Conservation (phyloP, 2,797 vertebrate species). For the Mus spretus region DNA sequence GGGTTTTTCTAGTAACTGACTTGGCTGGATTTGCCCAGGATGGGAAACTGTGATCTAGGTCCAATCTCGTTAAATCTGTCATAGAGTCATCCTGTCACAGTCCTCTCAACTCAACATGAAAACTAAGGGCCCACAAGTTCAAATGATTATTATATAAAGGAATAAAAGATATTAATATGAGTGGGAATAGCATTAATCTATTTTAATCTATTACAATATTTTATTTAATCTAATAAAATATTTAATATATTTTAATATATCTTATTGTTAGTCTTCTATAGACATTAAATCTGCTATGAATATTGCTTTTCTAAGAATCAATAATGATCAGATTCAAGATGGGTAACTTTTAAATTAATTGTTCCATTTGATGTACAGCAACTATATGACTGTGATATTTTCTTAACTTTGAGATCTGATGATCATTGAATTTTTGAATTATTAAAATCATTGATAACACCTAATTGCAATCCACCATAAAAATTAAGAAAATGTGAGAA, state of each 20-base stretch:
- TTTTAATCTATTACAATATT: too few relatives aligned
- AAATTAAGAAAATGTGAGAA: background rate
- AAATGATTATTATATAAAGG: background rate
- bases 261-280: background rate
- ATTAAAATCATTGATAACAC: background rate
- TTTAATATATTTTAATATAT: background rate
- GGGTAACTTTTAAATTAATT: background rate
- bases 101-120: background rate
- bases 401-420: slow-evolving; percentile 17
- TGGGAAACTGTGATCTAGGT: too few relatives aligned
- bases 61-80: background rate
- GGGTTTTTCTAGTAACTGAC: too few relatives aligned
- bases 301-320: background rate
- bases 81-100: background rate
- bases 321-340: background rate
- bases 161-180: background rate
- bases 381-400: background rate
- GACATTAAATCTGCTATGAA: background rate
- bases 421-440: background rate
- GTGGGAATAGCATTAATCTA: background rate
- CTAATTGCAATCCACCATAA: background rate
- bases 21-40: too few relatives aligned
- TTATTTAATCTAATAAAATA: too few relatives aligned
- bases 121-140: background rate
- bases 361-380: background rate